Evolutionary conservation across 2,888 invertebrate genomes (phyloP).

Genomic region (Macaria notata): DNA sequence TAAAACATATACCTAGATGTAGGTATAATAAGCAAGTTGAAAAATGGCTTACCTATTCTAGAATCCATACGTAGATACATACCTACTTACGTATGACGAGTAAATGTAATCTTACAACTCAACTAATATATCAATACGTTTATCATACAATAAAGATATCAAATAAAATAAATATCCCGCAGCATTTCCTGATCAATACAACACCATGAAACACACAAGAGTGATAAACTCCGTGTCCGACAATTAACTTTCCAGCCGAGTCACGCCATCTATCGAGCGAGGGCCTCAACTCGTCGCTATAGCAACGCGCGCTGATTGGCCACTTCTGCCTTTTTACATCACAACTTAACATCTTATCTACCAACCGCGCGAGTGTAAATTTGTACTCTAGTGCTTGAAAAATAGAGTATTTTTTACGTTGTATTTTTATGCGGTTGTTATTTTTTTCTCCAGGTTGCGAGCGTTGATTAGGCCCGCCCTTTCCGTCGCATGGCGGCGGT

Average conservation of each 20-base stretch:
- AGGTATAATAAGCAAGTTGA: too few species aligned
- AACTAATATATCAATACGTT: too few species aligned
- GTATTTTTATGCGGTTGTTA: slow-evolving; percentile 14
- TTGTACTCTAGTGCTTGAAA: slow-evolving; percentile 45
- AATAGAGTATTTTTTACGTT: slow-evolving; percentile 52
- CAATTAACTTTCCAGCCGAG: slow-evolving; percentile 22
- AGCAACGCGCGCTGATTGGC: slow-evolving; percentile 76
- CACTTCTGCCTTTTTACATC: slow-evolving; percentile 52
- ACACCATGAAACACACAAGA: too few species aligned
- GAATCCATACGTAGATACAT: too few species aligned
- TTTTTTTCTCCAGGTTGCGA: slow-evolving; percentile 31
- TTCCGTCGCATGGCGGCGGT: slow-evolving; percentile 72
- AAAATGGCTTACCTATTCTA: too few species aligned
- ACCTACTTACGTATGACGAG: too few species aligned
- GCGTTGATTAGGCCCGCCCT: slow-evolving; percentile 75
- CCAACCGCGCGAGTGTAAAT: slow-evolving; percentile 46
- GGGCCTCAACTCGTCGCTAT: slow-evolving; percentile 58
- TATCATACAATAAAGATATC: too few species aligned
- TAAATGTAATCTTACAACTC: too few species aligned
- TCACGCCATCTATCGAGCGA: slow-evolving; percentile 64
- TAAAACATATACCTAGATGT: too few species aligned
- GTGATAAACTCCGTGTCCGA: not conserved
- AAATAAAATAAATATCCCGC: too few species aligned
- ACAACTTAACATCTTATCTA: slow-evolving; percentile 50
- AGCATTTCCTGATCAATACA: too few species aligned